Base-by-base conservation (phyloP, 2,888 invertebrate genomes). In the Glyphotaelius pellucidus region DNA sequence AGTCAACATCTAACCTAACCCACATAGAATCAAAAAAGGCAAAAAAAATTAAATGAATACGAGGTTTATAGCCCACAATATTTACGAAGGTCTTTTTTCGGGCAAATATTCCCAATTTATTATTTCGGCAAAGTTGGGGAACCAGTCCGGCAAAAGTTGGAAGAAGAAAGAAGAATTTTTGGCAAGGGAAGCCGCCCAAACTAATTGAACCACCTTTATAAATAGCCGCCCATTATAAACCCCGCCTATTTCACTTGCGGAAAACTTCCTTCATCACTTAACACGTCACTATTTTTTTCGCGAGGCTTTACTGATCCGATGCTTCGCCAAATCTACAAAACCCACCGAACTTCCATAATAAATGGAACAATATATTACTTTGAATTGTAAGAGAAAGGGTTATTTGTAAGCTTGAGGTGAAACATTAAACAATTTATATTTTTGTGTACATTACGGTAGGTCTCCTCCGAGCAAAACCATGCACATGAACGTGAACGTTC, bases 181-280 rank as follows among this genome's bases (percentile, higher is more conserved):
- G 67, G 67, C 67, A 67, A 67, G 67, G 67, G 32, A 32, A 32
- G 83, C 83, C 83, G 83, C 83, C 83, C 83, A 32, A 32, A 83
- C 83, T 83, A 83, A 83, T 83, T 83, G 83, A 83, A 83, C 83
- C 35, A 38, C 83, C 83, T 32, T 83, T 83, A 83, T 35, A 83
- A 83, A 83, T 83, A 32, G 83, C 83, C 83, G 83, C 67, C 67
- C 67, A 67, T 67, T 67, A 67, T 67, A 67, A 67, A 67, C 25
- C 67, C 67, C 67, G 67, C 83, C 83, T 35, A 35, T 83, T 83
- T 83, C 83, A 32, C 83, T 38, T 38, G 83, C 83, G 83, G 35
- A 32, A 35, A 83, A 83, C 35, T 83, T 83, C 35, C 83, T 38
- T 38, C 83, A 38, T 83, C 83, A 25, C 83, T 32, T 83, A 25